Base-by-base conservation (phyloP, 2,113 vertebrate genomes). In the Brachyistius frenatus region DNA sequence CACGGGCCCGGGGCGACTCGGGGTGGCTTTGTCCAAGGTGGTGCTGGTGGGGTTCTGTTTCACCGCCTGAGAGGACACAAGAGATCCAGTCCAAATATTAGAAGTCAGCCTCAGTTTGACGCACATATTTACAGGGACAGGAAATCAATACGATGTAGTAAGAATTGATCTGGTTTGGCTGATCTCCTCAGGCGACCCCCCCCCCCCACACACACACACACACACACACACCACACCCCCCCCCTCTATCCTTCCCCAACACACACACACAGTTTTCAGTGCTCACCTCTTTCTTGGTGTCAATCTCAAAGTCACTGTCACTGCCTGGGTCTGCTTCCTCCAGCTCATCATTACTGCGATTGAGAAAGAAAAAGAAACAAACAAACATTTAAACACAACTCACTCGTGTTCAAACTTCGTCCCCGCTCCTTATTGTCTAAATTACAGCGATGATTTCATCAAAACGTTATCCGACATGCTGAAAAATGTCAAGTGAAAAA, bases 211-310 rank as follows among this genome's bases (percentile, higher is more conserved):
- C 41, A 44, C 10, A 7, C 39, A 41, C 6, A 41, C 39, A 41
- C 39, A 41, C 30, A 2, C 4, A 7, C 60, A 44, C 54, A 23
- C 23, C 23, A 23, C 23, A 1, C 23, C 23, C 23, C 23, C 23
- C 1, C 23, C 23, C 23, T 1, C 23, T 23, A 23, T 23, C 23
- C 23, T 23, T 23, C 23, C 23, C 23, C 23, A 16, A 30, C 35
- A 72, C 4, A 39, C 4, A 39, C 39, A 55, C 30, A 33, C 61
- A 10, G 2, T 44, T 66, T 37, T 3, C 1, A 13, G 30, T 23
- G 0, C 91, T 93, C 87, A 97, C 97, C 95, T 97, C 97, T 91
- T 95, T 96, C 82, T 96, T 97, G 69, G 94, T 67, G n/a, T 95
- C 94, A 3, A 95, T 49, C 39, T 97, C 96, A 49, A 96, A 95